A percentile compares a stretch with the other conserved stretches of the same genome.
Conservation (phyloP, 2,888 invertebrate species). For the Oscheius sp. region DNA sequence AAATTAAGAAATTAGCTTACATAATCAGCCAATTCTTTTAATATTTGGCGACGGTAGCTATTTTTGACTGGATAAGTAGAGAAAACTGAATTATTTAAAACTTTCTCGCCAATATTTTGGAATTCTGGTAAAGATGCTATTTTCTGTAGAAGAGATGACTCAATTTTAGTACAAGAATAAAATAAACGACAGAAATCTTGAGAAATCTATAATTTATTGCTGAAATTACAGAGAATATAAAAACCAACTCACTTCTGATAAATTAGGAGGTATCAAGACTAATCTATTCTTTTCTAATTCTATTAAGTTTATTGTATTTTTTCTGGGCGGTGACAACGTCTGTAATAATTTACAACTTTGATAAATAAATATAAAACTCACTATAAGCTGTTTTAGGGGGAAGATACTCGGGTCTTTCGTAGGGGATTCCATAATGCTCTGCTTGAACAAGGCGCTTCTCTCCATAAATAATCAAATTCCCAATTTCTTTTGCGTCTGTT, state of each 20-base stretch:
- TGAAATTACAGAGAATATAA: neutral
- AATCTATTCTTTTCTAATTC: constrained; percentile 2
- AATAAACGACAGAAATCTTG: constrained; percentile 1
- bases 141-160: constrained; percentile 1
- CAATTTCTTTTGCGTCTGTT: constrained; percentile 49
- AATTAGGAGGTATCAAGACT: neutral
- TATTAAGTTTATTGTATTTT: constrained; percentile 17
- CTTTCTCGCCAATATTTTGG: neutral
- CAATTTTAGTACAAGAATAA: constrained; percentile 37
- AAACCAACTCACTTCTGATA: neutral
- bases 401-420: constrained; percentile 62
- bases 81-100: constrained; percentile 31
- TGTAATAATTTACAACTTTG: neutral
- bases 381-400: constrained; percentile 61
- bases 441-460: constrained; percentile 60
- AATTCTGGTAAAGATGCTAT: neutral
- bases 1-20: constrained; percentile 11
- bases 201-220: neutral
- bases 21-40: constrained; percentile 33
- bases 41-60: constrained; percentile 33
- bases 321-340: constrained; percentile 18
- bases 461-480: constrained; percentile 50
- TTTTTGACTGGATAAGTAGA: constrained; percentile 29
- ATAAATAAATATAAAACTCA: constrained; percentile 16
- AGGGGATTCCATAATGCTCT: constrained; percentile 64